These are phyloP conservation scores for Lepus timidus DNA, from an alignment of 2,113 vertebrate genomes.

Conservation along the genomic window DNA sequence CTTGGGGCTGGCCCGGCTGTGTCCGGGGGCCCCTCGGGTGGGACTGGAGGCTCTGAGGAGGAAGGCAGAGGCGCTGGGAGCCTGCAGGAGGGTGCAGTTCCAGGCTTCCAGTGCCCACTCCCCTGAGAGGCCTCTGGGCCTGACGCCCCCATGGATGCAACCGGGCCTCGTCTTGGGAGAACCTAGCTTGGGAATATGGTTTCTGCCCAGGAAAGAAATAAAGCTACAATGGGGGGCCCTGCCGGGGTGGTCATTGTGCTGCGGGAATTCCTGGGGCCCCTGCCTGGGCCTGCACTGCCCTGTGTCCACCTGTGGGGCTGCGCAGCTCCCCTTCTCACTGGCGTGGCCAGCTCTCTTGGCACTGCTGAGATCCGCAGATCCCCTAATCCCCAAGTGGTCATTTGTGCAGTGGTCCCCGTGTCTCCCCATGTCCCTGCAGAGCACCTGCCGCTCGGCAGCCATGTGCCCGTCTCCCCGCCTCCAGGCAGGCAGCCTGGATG, in stretches of 20 bases:
- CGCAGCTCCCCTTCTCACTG: slow-evolving; percentile 70
- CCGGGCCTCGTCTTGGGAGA: background rate
- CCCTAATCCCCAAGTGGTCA: slow-evolving; percentile 61
- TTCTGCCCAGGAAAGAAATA: background rate
- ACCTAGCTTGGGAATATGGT: background rate
- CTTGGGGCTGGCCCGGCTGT: background rate
- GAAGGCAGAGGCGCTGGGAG: background rate
- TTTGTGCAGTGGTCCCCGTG: slow-evolving; percentile 78
- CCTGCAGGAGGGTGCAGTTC: background rate
- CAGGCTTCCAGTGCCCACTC: background rate
- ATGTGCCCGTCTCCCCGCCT: background rate
- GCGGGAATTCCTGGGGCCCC: background rate
- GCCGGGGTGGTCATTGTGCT: background rate
- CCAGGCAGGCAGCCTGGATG: background rate
- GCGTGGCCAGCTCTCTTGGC: background rate
- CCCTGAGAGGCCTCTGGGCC: background rate
- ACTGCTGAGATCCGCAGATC: slow-evolving; percentile 26
- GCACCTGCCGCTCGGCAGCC: background rate
- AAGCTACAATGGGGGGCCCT: background rate
- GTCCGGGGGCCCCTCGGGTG: background rate
- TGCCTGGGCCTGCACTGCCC: background rate
- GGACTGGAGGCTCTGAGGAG: background rate
- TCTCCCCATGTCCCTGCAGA: slow-evolving; percentile 60
- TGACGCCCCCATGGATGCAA: rapidly evolving
- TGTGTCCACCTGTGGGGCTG: rapidly evolving